Evolutionary conservation across 2,888 invertebrate species (phyloP), one percentile per base, ranked within the genome.

Genomic region (Cheilosia grossa): DNA sequence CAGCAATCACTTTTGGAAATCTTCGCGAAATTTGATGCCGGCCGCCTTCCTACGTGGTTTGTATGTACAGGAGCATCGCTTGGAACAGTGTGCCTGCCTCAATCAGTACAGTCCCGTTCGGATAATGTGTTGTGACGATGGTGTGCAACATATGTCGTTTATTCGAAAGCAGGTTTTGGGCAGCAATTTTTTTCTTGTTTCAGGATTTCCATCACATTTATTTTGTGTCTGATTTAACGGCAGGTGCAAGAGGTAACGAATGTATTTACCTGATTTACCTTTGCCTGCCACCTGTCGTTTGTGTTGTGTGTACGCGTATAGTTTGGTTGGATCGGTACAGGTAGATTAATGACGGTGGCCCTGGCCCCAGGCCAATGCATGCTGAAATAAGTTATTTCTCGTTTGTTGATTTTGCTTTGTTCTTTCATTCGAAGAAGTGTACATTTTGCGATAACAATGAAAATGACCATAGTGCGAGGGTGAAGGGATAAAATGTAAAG

Each of bases 231-330:
- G 73, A 69, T 79, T 73, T 82, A 78, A 67, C 67, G 44, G 82
- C 82, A 82, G 82, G 82, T 82, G 82, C 82, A 82, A 78, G 49
- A 69, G 59, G 67, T 67, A 73, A 67, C 61, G 73, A 58, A 67
- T 40, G 9, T 30, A 67, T 51, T 75, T 75, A 69, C 75, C 75
- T 69, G 81, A 81, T 81, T 75, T 82, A 72, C 73, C 54, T 53
- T 67, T 58, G 73, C 61, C 51, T 44, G 58, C 82, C 82, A 82
- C 82, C 82, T 82, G 82, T 82, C 73, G 79, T 82, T 67, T 67
- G 66, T 47, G 44, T 47, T 40, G 6, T 19, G 59, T 73, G 9
- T 21, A 24, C 9, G 42, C 27, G 61, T 33, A 21, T 67, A 49
- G 40, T 27, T 49, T 72, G 19, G 37, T 77, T 66, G 51, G 59